A percentile compares a stretch with the other conserved stretches of the same genome.
Evolutionary conservation across 2,797 vertebrate species (phyloP).

Genomic region (Ctenochaetus hawaiiensis): DNA sequence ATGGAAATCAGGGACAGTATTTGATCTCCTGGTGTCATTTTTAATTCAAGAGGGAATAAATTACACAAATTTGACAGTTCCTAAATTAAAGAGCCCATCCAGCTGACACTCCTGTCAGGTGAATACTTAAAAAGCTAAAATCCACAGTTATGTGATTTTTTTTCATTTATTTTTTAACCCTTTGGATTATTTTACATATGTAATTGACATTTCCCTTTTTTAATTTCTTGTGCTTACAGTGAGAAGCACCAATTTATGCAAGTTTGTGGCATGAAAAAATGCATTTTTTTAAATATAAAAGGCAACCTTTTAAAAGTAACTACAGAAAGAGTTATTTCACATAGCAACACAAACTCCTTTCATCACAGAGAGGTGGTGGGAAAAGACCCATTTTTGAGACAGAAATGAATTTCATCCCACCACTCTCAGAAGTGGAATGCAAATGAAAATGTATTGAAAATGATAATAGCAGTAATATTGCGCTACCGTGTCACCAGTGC

Average conservation of each 20-base stretch:
- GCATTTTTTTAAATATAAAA: not conserved
- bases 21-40: constrained; percentile 75
- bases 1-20: constrained; percentile 70
- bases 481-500: constrained; percentile 65
- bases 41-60: constrained; percentile 72
- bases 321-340: not conserved
- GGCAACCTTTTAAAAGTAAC: not conserved
- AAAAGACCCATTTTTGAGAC: not conserved
- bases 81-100: constrained; percentile 62
- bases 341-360: constrained; percentile 12
- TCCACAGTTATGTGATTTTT: constrained; percentile 45
- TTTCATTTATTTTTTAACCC: not conserved
- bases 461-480: constrained; percentile 69
- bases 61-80: constrained; percentile 68
- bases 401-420: constrained; percentile 35
- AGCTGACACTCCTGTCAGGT: constrained; percentile 55
- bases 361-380: not conserved
- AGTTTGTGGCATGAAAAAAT: not conserved
- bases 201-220: not conserved
- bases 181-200: constrained; percentile 13
- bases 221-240: not conserved
- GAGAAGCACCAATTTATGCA: constrained; percentile 7
- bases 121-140: constrained; percentile 57
- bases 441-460: constrained; percentile 64
- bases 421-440: constrained; percentile 32